These are phyloP conservation scores for Elaphurus davidianus DNA, from an alignment of 2,113 vertebrate species.

Conservation along the genomic window DNA sequence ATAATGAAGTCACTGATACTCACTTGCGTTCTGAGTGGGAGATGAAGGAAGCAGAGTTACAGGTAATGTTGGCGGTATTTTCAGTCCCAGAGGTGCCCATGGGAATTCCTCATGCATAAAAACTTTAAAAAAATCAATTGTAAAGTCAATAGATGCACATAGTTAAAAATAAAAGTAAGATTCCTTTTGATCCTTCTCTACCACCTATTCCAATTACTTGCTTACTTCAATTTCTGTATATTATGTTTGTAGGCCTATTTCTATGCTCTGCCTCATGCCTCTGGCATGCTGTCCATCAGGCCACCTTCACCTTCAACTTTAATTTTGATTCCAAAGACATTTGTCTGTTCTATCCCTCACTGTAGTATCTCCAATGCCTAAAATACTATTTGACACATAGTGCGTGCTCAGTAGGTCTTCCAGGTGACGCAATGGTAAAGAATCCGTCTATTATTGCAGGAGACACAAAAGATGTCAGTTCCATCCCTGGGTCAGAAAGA, in stretches of 20 bases:
- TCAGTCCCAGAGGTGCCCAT: neutral
- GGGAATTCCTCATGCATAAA: neutral
- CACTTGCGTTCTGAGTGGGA: neutral
- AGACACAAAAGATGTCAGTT: neutral
- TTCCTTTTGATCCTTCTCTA: neutral
- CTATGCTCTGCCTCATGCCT: neutral
- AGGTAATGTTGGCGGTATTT: neutral
- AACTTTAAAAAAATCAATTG: neutral
- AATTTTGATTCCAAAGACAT: neutral
- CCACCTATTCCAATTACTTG: neutral
- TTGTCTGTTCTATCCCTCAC: neutral
- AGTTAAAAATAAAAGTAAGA: neutral
- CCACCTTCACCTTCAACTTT: neutral
- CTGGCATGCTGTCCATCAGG: neutral
- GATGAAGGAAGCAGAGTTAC: neutral
- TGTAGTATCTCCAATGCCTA: neutral
- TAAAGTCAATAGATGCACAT: neutral
- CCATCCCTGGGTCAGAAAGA: neutral
- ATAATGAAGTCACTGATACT: neutral
- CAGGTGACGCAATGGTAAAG: neutral
- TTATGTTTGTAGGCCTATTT: neutral
- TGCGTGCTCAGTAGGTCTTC: neutral
- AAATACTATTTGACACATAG: neutral
- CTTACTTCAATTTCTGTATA: neutral
- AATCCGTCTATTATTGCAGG: neutral